A percentile compares a stretch with the other conserved stretches of the same genome.
phyloP scores from a whole-genome alignment of 2,113 vertebrate species.

The Mustela lutreola region DNA sequence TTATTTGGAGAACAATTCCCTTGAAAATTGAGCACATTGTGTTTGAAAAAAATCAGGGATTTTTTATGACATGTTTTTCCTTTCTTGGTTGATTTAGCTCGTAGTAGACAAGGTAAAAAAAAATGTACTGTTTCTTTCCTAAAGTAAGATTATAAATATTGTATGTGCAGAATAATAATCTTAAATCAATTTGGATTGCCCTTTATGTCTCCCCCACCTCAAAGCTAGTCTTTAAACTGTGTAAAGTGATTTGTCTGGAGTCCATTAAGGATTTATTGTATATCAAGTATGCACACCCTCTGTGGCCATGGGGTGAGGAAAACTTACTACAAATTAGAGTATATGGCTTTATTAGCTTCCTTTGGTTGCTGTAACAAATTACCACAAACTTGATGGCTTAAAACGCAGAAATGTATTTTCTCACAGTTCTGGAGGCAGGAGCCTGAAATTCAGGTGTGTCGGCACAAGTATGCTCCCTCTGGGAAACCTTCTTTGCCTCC shows the following conservation, averaged over 20 bases:
- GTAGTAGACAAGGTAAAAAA: background rate
- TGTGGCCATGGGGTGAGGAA: background rate
- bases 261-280: background rate
- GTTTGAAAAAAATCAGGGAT: background rate
- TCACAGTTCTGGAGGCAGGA: background rate
- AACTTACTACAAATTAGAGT: background rate
- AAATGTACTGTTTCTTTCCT: conserved; percentile 1
- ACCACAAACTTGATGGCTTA: background rate
- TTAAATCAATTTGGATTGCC: background rate
- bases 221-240: background rate
- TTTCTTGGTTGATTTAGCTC: conserved; percentile 22
- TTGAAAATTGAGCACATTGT: background rate
- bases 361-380: background rate
- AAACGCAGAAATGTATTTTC: background rate
- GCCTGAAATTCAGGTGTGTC: background rate
- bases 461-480: background rate
- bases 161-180: background rate
- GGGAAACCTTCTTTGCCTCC: background rate
- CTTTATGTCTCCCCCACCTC: background rate
- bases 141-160: background rate
- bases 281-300: background rate
- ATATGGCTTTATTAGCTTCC: background rate
- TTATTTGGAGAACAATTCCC: conserved; percentile 8
- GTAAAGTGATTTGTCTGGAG: background rate
- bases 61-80: background rate